Evolutionary conservation across 2,888 invertebrate species (phyloP), one percentile per base, ranked within the genome.

Genomic region (Chironomus tentans): DNA sequence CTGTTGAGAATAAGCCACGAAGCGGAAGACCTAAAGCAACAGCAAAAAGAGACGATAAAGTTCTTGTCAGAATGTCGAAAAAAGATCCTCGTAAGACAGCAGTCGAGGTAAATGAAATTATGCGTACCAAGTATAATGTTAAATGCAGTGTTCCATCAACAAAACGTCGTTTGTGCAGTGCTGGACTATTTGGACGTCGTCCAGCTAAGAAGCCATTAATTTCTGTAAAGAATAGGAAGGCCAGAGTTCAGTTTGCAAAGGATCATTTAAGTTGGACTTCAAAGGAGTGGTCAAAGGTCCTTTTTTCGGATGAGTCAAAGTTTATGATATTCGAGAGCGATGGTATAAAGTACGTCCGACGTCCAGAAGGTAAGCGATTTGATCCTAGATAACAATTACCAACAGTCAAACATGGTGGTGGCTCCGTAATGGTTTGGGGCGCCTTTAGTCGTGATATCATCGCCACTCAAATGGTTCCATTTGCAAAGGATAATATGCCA

Each of bases 381-480:
- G 47, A 77, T 56, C 76, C 74, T 46, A 50, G 77, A 77, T 76
- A 76, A 70, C 46, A 76, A 15, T 7, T 76, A 18, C 70, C 70
- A 28, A 78, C 77, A 24, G 78, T 78, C 3, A 77, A 77, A 68
- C 71, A 77, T 75, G 77, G 71, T 47, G 77, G 76, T 13, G 77
- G 76, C 18, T 62, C 38, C 15, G 62, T 77, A 13, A 77, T 77
- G 76, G 69, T 74, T 3, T 77, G 76, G 77, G 70, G 68, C 61
- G 28, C 18, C 10, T 75, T 76, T 68, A 71, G 68, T 7, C 77
- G 77, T 65, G 28, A 77, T 47, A 78, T 79, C 21, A 48, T 79
- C 10, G 71, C 78, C 70, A 72, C 78, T 56, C 70, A 77, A 38
- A 78, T 78, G 78, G 69, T 78, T n/a, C 77, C 77, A 24, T 77